Base-by-base conservation (phyloP, 1,140 invertebrate genomes). In the Tetragnatha versicolor region DNA sequence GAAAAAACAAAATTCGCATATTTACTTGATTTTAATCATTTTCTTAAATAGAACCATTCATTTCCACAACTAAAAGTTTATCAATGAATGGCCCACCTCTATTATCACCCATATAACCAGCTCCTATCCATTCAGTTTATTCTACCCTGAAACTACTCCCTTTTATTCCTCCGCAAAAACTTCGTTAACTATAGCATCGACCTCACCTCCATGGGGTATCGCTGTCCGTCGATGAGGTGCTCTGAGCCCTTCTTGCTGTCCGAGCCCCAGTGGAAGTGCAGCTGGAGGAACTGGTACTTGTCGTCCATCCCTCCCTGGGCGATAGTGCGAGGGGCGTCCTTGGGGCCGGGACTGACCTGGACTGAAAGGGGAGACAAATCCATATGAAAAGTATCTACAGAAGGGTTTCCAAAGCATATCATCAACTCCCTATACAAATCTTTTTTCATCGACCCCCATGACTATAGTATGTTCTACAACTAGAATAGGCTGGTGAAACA, bases 201-300 rank as follows among this genome's bases (percentile, higher is more conserved):
- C 3, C 31, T 42, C 65, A 84, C 84, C 78, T 85, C 85, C 22
- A 83, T 60, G 2, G 86, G 86, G 69, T 83, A 90, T 84, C 85
- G 86, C 70, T 84, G 84, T 27, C 90, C 90, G 81, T 95, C 93
- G 22, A 98, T 92, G 27, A 89, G 89, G 87, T 96, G 95, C 86
- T 98, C 96, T 1, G 94, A 95, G 31, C 96, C 96, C 58, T 91
- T 85, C 0, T 88, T 88, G 82, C 95, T 91, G 73, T 93, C 91
- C 51, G 90, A 88, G 0, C 95, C 95, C 92, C 93, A 95, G 84
- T 95, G 94, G 77, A 95, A 91, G 85, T 95, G 93, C 47, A 94
- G 85, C 83, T 96, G 94, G 27, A 89, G 89, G 81, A 97, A 94
- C 37, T 90, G 85, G 83, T 95, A 97, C 78, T 88, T 89, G 3